These are phyloP conservation scores for Sarotherodon lohbergeri DNA, from an alignment of 2,113 vertebrate species.

Conservation along the genomic window DNA sequence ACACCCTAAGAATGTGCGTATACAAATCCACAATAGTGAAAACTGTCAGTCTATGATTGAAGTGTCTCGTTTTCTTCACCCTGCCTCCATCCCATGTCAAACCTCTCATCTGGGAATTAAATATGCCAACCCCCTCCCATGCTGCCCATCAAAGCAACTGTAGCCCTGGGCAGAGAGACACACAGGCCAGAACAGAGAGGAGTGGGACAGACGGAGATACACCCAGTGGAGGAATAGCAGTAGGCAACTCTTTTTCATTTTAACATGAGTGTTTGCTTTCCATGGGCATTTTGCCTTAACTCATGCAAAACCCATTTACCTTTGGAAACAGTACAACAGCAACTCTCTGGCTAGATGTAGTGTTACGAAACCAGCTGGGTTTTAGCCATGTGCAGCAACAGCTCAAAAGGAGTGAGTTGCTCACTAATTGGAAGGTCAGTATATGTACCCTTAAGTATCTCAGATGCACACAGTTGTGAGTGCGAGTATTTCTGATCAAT, in stretches of 20 bases:
- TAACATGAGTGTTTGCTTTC: not conserved
- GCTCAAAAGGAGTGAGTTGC: not conserved
- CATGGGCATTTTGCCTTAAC: not conserved
- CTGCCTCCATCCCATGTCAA: constrained; percentile 9
- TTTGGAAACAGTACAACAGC: not conserved
- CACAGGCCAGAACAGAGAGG: not conserved
- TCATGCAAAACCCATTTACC: accelerated
- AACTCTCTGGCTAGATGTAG: not conserved
- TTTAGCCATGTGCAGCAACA: not conserved
- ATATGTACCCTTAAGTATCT: not conserved
- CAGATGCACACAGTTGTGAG: not conserved
- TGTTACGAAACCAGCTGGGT: not conserved
- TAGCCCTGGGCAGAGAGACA: not conserved
- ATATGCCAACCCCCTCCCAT: constrained; percentile 4
- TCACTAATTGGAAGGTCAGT: not conserved
- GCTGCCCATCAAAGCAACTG: not conserved
- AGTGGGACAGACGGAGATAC: not conserved
- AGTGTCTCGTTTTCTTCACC: not conserved
- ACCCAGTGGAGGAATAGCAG: not conserved
- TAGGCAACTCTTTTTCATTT: not conserved
- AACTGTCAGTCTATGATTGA: not conserved
- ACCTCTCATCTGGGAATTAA: constrained; percentile 25
- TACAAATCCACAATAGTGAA: not conserved
- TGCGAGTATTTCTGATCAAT: not conserved
- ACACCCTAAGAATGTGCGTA: not conserved